Evolutionary conservation across 2,113 vertebrate genomes (phyloP), one percentile per base, ranked within the genome.

Genomic region (Girardinichthys multiradiatus): DNA sequence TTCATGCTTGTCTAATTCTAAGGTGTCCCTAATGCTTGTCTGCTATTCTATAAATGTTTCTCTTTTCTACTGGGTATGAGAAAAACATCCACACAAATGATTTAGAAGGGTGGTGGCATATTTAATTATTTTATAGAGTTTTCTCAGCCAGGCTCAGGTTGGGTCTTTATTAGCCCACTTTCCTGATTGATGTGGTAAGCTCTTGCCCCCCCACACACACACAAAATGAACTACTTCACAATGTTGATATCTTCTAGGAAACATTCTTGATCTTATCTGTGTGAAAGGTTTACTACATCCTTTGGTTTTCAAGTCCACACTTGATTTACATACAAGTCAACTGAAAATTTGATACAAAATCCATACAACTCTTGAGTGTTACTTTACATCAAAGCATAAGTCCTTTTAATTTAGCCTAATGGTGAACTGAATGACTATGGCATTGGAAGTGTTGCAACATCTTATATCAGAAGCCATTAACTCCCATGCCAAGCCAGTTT

Each of bases 391-490:
- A 76, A 73, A 77, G 69, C 64, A 30, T 29, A 29, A 57, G 57
- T 14, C 39, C 62, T 45, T 77, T 26, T 76, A 62, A 64, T 69
- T 39, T n/a, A 65, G 26, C 29, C 73, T 39, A 51, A 79, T 54
- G 63, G 70, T 81, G 24, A 60, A 80, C 54, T 61, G 37, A 70
- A 62, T 72, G 73, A 84, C 78, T 66, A 76, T 68, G 62, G 63
- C 74, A 66, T 66, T 37, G 57, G 65, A 42, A 54, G 61, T 74
- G 67, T 84, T 87, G 72, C 76, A 57, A 86, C 66, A 86, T 11
- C 60, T 29, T 24, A 65, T 54, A 77, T 80, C 35, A 74, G 73
- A 74, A 74, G 51, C 35, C 62, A 68, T 62, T 76, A 37, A 64
- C 70, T 60, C 39, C 39, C n/a, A n/a, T n/a, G n/a, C 69, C 35